Evolutionary conservation across 2,113 vertebrate species (phyloP).

Genomic region (Pitta sordida): DNA sequence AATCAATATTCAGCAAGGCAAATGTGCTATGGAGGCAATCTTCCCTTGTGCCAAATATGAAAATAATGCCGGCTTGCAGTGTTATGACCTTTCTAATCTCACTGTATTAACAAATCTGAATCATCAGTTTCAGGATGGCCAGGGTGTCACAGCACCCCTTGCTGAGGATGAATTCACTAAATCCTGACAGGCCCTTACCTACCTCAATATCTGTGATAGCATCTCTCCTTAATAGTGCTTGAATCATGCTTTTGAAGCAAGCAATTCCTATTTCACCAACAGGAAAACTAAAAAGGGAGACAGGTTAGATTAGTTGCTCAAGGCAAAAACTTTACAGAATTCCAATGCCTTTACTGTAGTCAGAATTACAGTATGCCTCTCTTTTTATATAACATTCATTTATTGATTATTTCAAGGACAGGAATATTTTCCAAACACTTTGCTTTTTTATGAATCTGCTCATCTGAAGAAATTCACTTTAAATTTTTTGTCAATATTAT

Average conservation of each 20-base stretch:
- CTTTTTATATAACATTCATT: background rate
- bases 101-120: background rate
- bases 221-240: background rate
- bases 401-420: background rate
- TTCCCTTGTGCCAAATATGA: background rate
- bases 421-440: background rate
- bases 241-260: background rate
- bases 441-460: background rate
- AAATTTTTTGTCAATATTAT: background rate
- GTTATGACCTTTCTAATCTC: background rate
- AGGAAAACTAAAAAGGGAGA: background rate
- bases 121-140: background rate
- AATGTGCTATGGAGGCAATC: background rate
- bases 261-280: background rate
- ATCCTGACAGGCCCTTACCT: background rate
- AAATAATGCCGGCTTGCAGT: slow-evolving; percentile 2
- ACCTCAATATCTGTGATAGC: background rate
- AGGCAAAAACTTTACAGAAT: background rate
- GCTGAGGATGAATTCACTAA: accelerated
- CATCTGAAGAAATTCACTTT: background rate
- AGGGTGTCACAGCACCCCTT: background rate
- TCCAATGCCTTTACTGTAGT: background rate
- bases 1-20: background rate
- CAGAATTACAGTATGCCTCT: background rate
- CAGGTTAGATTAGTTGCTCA: background rate